These are phyloP conservation scores for Zoanthus gigantus DNA, from an alignment of 92 coral and sea anemone species.

Conservation along the genomic window DNA sequence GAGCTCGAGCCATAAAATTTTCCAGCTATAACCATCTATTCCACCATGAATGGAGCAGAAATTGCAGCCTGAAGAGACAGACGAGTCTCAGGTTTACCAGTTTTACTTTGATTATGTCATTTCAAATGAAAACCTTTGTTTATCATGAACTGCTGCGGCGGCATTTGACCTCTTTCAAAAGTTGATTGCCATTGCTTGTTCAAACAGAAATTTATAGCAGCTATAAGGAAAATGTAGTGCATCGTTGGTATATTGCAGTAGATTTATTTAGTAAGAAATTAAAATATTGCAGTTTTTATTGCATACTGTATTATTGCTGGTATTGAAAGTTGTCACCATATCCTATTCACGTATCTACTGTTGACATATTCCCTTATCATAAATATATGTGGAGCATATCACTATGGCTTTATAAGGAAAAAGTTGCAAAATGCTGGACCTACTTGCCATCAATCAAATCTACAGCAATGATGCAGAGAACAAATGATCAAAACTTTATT, in stretches of 20 bases:
- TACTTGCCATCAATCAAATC: background rate
- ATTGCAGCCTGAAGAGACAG: constrained; percentile 51
- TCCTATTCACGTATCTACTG: background rate
- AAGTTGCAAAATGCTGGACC: background rate
- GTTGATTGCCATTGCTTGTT: constrained; percentile 53
- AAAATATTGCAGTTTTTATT: background rate
- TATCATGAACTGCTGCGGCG: constrained; percentile 61
- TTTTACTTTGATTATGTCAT: constrained; percentile 70
- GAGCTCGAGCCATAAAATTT: constrained; percentile 64
- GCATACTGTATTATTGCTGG: background rate
- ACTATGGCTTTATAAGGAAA: background rate
- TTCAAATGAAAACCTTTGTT: constrained; percentile 58
- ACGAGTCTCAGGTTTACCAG: constrained; percentile 47
- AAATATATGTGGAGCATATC: background rate
- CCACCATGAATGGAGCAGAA: constrained; percentile 61
- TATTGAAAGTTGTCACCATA: background rate
- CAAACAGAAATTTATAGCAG: constrained; percentile 2
- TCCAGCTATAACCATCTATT: constrained; percentile 56
- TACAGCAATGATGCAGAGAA: background rate
- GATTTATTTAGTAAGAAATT: background rate
- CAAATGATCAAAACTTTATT: background rate
- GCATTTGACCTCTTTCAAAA: constrained; percentile 69
- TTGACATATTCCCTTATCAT: background rate
- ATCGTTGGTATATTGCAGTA: constrained; percentile 1
- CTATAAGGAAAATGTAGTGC: background rate